A percentile compares a stretch with the other conserved stretches of the same genome.
phyloP scores from a whole-genome alignment of 1,140 invertebrate genomes.

The Drosophila takahashii region DNA sequence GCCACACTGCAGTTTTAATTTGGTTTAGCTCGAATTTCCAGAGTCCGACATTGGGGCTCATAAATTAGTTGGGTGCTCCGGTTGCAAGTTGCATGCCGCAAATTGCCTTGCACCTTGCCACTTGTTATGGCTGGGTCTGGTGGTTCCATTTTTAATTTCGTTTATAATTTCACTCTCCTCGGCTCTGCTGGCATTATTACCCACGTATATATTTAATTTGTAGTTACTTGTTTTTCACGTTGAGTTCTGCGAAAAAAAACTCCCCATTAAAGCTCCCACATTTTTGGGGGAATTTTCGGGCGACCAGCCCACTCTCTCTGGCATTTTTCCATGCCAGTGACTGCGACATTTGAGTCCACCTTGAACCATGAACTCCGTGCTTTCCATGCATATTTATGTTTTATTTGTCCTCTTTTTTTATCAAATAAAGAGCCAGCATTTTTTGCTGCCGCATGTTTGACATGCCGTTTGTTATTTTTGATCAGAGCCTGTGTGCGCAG shows the following conservation, averaged over 20 bases:
- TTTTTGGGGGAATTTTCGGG: background rate
- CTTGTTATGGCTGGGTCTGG: conserved; percentile 28
- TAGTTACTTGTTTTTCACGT: background rate
- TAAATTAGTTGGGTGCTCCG: conserved; percentile 36
- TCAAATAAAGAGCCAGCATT: conserved; percentile 51
- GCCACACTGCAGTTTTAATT: conserved; percentile 42
- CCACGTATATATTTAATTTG: conserved; percentile 16
- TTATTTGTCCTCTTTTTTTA: conserved; percentile 30
- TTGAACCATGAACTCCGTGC: conserved; percentile 39
- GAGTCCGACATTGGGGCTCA: conserved; percentile 12
- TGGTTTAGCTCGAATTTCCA: conserved; percentile 37
- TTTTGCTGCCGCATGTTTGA: conserved; percentile 66
- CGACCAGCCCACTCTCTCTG: conserved; percentile 19
- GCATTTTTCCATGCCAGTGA: conserved; percentile 62
- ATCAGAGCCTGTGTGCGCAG: conserved; percentile 50
- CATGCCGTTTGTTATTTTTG: conserved; percentile 77
- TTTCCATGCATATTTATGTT: conserved; percentile 26
- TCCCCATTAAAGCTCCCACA: conserved; percentile 20
- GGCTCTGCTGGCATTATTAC: conserved; percentile 2
- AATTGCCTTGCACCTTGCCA: conserved; percentile 44
- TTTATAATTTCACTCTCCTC: conserved; percentile 28
- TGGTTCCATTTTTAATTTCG: conserved; percentile 30
- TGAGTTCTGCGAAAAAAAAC: conserved; percentile 1
- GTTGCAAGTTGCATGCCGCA: conserved; percentile 44
- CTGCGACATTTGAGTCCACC: conserved; percentile 54